Evolutionary conservation across 2,113 vertebrate genomes (phyloP).

Genomic region (Anarhynchus alexandrinus): DNA sequence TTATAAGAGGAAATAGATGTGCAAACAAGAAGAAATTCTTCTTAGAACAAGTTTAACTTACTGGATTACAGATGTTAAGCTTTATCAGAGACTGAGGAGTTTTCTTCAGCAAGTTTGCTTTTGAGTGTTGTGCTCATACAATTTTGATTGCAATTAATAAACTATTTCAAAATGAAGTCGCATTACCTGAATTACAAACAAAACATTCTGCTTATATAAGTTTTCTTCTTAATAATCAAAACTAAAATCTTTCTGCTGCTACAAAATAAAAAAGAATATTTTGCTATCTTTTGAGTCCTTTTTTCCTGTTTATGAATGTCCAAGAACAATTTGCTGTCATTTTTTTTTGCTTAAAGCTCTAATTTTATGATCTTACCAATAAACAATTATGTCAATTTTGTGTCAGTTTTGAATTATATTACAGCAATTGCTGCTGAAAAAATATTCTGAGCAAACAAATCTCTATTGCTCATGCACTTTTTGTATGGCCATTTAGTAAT

Average conservation of each 20-base stretch:
- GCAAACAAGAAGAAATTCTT: slow-evolving; percentile 19
- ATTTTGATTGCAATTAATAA: background rate
- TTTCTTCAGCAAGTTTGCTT: background rate
- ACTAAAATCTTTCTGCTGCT: background rate
- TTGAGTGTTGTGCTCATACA: background rate
- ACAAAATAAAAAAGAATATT: background rate
- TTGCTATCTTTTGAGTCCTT: background rate
- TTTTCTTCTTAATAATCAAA: background rate
- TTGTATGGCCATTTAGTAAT: background rate
- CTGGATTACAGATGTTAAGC: background rate
- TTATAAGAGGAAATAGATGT: background rate
- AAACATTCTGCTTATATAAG: background rate
- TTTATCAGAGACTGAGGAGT: background rate
- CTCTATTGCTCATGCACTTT: background rate
- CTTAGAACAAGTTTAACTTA: background rate
- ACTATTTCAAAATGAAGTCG: background rate
- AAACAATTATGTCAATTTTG: background rate
- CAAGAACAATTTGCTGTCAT: background rate
- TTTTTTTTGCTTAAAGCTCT: background rate
- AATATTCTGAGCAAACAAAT: background rate
- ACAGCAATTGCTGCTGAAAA: background rate
- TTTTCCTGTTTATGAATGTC: background rate
- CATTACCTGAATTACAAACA: background rate
- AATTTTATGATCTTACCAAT: background rate
- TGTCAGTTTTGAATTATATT: background rate